phyloP scores from a whole-genome alignment of 2,797 vertebrate species.

The Typhlichthys eigenmanni region DNA sequence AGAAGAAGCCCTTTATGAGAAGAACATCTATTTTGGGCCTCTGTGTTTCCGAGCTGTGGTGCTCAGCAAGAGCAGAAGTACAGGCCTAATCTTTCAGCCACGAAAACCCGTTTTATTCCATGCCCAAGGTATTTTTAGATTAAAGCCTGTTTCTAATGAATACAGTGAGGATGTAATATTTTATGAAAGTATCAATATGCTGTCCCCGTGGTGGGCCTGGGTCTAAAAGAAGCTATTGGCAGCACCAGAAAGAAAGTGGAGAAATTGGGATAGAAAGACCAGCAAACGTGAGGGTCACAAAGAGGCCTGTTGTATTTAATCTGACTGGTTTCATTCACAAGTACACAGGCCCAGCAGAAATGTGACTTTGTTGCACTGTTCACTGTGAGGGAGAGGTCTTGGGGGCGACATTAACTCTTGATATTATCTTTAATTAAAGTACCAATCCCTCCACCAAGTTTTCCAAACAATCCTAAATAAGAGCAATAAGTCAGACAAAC shows the following conservation, averaged over 20 bases:
- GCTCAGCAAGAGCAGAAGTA: constrained; percentile 67
- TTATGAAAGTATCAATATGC: constrained; percentile 76
- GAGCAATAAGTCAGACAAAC: constrained; percentile 79
- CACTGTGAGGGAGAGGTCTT: constrained; percentile 69
- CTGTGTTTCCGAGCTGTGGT: constrained; percentile 73
- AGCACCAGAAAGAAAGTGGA: constrained; percentile 43
- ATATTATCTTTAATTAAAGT: constrained; percentile 86
- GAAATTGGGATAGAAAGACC: constrained; percentile 28
- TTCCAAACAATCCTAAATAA: constrained; percentile 80
- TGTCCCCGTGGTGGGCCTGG: constrained; percentile 57
- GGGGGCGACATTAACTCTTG: constrained; percentile 70
- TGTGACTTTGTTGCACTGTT: constrained; percentile 69
- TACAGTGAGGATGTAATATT: constrained; percentile 77
- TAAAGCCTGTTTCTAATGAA: constrained; percentile 76
- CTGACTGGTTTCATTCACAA: constrained; percentile 50
- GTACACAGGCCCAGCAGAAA: constrained; percentile 52
- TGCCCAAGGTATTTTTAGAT: constrained; percentile 82
- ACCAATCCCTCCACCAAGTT: constrained; percentile 76
- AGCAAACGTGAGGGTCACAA: constrained; percentile 34
- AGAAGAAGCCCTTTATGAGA: constrained; percentile 84
- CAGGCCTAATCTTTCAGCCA: constrained; percentile 65
- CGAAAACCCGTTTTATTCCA: constrained; percentile 75
- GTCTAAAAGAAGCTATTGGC: constrained; percentile 57
- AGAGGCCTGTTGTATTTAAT: constrained; percentile 43
- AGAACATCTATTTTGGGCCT: constrained; percentile 79